Base-by-base conservation (phyloP, 2,888 invertebrate genomes). In the Lasius platythorax region DNA sequence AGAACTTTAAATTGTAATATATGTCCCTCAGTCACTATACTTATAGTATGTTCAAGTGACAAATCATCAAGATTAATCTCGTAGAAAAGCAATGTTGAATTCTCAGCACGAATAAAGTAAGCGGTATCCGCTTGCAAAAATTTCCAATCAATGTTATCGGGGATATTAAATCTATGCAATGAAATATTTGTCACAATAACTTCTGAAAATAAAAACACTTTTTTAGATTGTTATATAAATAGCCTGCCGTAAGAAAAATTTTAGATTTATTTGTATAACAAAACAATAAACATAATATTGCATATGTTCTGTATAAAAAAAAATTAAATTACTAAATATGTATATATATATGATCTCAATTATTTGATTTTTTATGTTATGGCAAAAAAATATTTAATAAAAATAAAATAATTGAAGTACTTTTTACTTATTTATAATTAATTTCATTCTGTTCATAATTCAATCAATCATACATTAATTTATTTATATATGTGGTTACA, bases 1-100 rank as follows among this genome's bases (percentile, higher is more conserved):
- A 94, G 88, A 63, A 94, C 76, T 83, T 90, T 89, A 63, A 93
- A 93, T n/a, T 89, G 82, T 15, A 87, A 82, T 76, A 94, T 91
- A 23, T 4, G 87, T 28, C 86, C 90, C 0, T 61, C n/a, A 8
- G 79, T 46, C 0, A 6, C 11, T 15, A 86, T 43, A 2, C 1
- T 67, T 8, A 15, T 15, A 9, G 23, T n/a, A 28, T 58, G 46
- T 8, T 46, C 6, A 50, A 74, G 18, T 64, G 40, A 3, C 8
- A 40, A 56, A 37, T 85, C 50, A 0, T 86, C 23, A 3, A 67
- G 37, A 84, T 91, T 75, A 12, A 93, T 63, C 30, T 88, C 50
- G 67, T 92, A 90, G 5, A 92, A 68, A 11, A 72, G 78, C 1
- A 94, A 82, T 0, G 30, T 70, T 1, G 88, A 85, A 9, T 85